Evolutionary conservation across 2,113 vertebrate species (phyloP), one percentile per base, ranked within the genome.

Genomic region (Laticauda colubrina): DNA sequence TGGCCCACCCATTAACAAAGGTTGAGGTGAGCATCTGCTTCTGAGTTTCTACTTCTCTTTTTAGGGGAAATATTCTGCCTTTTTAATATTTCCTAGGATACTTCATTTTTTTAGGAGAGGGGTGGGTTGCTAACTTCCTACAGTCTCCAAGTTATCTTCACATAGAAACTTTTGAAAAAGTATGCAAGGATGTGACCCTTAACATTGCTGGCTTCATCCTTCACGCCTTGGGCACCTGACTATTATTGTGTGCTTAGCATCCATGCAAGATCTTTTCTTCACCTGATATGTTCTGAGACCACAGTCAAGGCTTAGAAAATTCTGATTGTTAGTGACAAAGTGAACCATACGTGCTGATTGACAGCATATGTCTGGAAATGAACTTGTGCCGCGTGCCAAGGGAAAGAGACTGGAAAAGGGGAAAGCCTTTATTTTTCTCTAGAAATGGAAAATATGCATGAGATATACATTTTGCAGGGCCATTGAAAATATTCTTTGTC

Each of bases 361-460:
- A 7, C 2, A 89, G 64, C 29, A 5, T n/a, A 91, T 91, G 26
- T 93, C 75, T 87, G 93, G 87, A 93, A 93, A 87, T 81, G 29
- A 64, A 90, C 23, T 39, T 43, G 3, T 9, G 9, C 57, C 57
- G 21, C 23, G 11, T 92, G 23, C 39, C 14, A 23, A 59, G 54
- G 94, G 92, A 90, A 93, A 56, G 89, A 89, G 87, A 59, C 64
- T 91, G 69, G 87, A 89, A 91, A 85, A 89, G 87, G 91, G 54
- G 89, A 93, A 93, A 20, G 11, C 56, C 20, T 54, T 54, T 61
- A 56, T 0, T 48, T 86, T 92, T 90, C 45, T 48, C 14, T 3
- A 85, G 53, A 59, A 95, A 93, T n/a, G 4, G 81, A 93, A 95
- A 94, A 87, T 92, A 34, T 94, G 3, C 54, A 90, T 93, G 90